Base-by-base conservation (phyloP, 2,888 invertebrate species). In the Ceratothoa steindachneri region DNA sequence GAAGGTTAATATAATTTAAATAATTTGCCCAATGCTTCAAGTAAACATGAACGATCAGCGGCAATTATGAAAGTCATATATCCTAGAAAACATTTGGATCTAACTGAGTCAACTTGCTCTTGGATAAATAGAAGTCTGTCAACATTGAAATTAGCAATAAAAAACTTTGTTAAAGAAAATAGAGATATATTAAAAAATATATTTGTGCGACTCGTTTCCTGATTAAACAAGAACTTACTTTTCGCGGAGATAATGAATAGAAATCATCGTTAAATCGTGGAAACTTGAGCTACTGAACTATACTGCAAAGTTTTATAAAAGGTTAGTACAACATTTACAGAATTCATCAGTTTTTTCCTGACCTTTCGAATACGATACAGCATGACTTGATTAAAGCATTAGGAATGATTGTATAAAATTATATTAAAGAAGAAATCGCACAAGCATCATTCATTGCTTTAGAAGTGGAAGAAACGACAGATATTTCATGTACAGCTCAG, bases 71-170 rank as follows among this genome's bases (percentile, higher is more conserved):
- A 68, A 52, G 5, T 22, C 24, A 68, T 5, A 68, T 53, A 68
- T 53, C 31, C 29, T 41, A 31, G 41, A 68, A 68, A 68, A 68
- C 68, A 68, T 68, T 68, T 68, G 68, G 41, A 53, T 68, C 60
- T 60, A 60, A 7, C 5, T 19, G 60, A 60, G 60, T 60, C 60
- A 19, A 60, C 9, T 68, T 29, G 67, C 29, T 68, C 15, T 68
- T 68, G 31, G 68, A 68, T 68, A 68, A 68, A 68, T 31, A 66
- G 5, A 27, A 27, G n/a, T 19, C 67, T 41, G 41, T 41, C 15
- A 41, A 15, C 7, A 41, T 41, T 41, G 15, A 41, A 41, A 41
- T 41, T 41, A 9, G 7, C 41, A 41, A 41, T 41, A 15, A 41
- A 41, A 41, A 41, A n/a, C n/a, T n/a, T n/a, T 68, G 68, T 68